These are phyloP conservation scores for Gobionotothen gibberifrons DNA, from an alignment of 2,797 vertebrate species.

Conservation along the genomic window DNA sequence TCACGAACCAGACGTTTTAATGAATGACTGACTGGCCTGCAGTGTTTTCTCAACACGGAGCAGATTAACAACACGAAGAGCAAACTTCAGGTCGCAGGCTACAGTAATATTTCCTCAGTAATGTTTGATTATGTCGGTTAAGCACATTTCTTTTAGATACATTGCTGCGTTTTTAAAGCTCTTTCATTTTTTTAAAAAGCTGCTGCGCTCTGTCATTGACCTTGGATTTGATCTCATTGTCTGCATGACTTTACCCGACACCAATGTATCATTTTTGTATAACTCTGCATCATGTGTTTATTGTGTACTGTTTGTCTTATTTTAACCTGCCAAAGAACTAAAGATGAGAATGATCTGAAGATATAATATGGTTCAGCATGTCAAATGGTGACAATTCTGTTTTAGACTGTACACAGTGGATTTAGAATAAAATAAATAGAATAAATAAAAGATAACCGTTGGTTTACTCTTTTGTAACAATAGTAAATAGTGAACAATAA, in stretches of 20 bases:
- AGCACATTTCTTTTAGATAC: background rate
- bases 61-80: slow-evolving; percentile 25
- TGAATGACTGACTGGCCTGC: slow-evolving; percentile 54
- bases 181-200: too few species aligned
- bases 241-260: background rate
- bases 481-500: background rate
- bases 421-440: background rate
- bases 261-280: background rate
- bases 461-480: background rate
- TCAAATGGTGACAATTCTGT: background rate
- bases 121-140: too few species aligned
- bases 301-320: background rate
- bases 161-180: background rate
- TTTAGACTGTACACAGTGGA: background rate
- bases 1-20: slow-evolving; percentile 63
- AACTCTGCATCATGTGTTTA: background rate
- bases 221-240: background rate
- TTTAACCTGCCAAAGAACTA: background rate
- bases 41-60: slow-evolving; percentile 54
- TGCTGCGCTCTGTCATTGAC: background rate
- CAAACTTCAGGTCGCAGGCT: background rate
- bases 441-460: background rate
- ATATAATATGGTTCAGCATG: background rate
- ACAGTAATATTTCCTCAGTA: background rate
- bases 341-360: background rate